phyloP scores from a whole-genome alignment of 2,113 vertebrate genomes.

The Tinamus guttatus region DNA sequence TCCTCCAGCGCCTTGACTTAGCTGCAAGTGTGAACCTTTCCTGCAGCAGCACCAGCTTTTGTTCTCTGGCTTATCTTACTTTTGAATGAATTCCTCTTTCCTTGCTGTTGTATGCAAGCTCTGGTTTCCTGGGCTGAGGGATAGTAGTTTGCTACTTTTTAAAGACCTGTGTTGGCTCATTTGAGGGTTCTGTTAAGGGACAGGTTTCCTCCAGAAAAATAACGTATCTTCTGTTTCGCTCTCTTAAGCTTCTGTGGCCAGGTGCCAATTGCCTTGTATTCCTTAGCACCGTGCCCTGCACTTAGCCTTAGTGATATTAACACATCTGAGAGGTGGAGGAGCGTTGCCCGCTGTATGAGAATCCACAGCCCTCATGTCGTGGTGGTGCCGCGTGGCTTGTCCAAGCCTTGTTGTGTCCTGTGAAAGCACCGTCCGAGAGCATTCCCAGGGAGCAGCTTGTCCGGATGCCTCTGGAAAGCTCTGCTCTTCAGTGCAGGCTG shows the following conservation, averaged over 20 bases:
- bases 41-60: neutral
- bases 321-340: neutral
- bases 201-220: neutral
- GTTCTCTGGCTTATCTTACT: neutral
- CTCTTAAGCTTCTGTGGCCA: neutral
- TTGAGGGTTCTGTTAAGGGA: neutral
- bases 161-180: neutral
- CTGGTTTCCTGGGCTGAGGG: neutral
- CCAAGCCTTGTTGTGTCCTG: neutral
- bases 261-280: neutral
- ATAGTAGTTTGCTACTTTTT: neutral
- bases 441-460: neutral
- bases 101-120: neutral
- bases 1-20: neutral
- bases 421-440: neutral
- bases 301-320: neutral
- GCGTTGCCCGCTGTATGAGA: neutral
- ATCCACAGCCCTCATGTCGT: neutral
- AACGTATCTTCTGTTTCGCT: neutral
- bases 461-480: neutral
- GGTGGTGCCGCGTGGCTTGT: neutral
- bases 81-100: neutral
- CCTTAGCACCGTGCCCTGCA: neutral
- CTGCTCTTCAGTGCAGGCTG: neutral
- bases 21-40: fast-evolving